A percentile compares a stretch with the other conserved stretches of the same genome.
These are phyloP conservation scores for Cosmorhoe ocellata DNA, from an alignment of 2,888 invertebrate species.

Conservation along the genomic window DNA sequence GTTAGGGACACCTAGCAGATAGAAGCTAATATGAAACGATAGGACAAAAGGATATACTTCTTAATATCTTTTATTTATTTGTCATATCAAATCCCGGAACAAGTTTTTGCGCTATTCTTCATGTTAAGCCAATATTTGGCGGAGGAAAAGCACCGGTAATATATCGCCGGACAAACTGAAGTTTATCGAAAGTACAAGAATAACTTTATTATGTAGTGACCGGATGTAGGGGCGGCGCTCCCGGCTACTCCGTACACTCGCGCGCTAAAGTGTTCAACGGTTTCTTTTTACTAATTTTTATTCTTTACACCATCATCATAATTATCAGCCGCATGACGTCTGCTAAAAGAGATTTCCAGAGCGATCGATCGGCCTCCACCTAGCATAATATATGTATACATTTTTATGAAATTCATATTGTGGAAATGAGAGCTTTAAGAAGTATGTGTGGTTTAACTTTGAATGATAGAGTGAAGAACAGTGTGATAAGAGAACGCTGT, in stretches of 20 bases:
- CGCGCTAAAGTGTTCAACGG: conserved; percentile 32
- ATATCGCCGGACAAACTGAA: conserved; percentile 79
- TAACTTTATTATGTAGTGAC: conserved; percentile 83
- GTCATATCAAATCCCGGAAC: conserved; percentile 59
- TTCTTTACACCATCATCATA: too few relatives aligned
- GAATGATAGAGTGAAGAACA: too few relatives aligned
- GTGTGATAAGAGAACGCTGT: too few relatives aligned
- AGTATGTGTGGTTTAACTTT: too few relatives aligned
- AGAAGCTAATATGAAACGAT: too few relatives aligned
- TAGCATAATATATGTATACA: too few relatives aligned
- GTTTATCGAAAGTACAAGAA: conserved; percentile 82
- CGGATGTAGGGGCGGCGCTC: conserved; percentile 62
- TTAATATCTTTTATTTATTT: conserved; percentile 47
- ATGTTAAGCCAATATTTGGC: conserved; percentile 81
- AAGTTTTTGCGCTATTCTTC: conserved; percentile 60
- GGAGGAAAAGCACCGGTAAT: conserved; percentile 74
- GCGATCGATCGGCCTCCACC: too few relatives aligned
- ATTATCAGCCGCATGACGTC: too few relatives aligned
- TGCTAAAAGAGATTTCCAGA: too few relatives aligned
- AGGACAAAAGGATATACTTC: conserved; percentile 27
- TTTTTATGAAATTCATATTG: too few relatives aligned
- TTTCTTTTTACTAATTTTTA: not conserved
- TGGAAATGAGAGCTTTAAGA: too few relatives aligned
- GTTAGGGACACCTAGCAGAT: too few relatives aligned
- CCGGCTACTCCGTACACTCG: conserved; percentile 43